Base-by-base conservation (phyloP, 1,140 invertebrate genomes). In the Marisa cornuarietis region DNA sequence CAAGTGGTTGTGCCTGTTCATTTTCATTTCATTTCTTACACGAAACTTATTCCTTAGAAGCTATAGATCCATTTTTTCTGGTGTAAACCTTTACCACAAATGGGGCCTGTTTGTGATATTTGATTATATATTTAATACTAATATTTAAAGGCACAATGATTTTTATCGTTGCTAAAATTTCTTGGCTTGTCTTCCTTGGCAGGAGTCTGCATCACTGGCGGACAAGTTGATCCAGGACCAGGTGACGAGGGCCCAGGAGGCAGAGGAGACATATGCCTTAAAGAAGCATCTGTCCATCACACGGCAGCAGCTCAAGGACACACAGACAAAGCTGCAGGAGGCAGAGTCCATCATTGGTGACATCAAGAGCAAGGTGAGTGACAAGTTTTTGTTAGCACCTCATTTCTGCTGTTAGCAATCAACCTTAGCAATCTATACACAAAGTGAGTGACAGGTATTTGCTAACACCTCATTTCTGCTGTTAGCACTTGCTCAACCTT, bases 141-240 rank as follows among this genome's bases (percentile, higher is more conserved):
- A n/a, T n/a, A 9, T 71, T 2, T n/a, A 31, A n/a, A n/a, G 22
- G 22, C 20, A 3, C 5, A n/a, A 9, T 9, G 18, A 71, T n/a
- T 62, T 22, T 42, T 31, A 9, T 66, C 66, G 66, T 26, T 74
- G 24, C 13, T 22, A 10, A 76, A 11, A 26, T 69, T 22, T 62
- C 31, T 58, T 58, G 54, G 16, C 54, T 58, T 58, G 4, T 6
- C 61, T 74, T 62, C 76, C 22, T 71, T 76, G 22, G 31, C 83
- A 89, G 89, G 93, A 94, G 85, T 93, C 91, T 77, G 90, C 91
- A 10, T 90, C 92, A 22, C 87, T 94, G 71, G 98, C 98, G 0
- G 97, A 99, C 91, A 93, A 96, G 80, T 92, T 99, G 83, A 97
- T 99, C 6, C 94, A 97, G 71, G 98, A 98, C 72, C 98, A 99